Base-by-base conservation (phyloP, 2,888 invertebrate genomes). In the Tricholauxania praeusta region DNA sequence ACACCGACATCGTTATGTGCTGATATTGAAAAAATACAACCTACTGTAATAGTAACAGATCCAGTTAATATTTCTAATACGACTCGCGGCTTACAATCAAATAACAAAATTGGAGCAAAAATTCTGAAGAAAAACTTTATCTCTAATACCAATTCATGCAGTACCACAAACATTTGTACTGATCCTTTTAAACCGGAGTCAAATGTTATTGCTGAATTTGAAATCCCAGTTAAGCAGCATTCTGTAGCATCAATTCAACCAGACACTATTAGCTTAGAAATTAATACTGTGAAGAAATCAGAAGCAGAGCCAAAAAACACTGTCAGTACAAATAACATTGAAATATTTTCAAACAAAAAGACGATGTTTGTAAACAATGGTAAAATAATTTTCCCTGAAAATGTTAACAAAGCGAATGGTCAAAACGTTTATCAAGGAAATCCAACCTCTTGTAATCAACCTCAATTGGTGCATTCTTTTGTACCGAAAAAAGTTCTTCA, bases 21-120 rank as follows among this genome's bases (percentile, higher is more conserved):
- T 4, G 86, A 87, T 66, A 83, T 83, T 59, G 85, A 85, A 55
- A 83, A 83, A 67, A 84, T 87, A 91, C 86, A 78, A 83, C 88
- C 83, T 15, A 85, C 84, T 2, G 81, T 87, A 4, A 72, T 83
- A 32, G 83, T 85, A 6, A 79, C 80, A 0, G 83, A 84, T 65
- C 74, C 79, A 6, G 12, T 79, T 3, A 12, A 74, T 63, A 74
- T 71, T 64, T 19, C 32, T 47, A n/a, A 57, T 48, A 8, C 19
- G n/a, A 19, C 28, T 32, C 15, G n/a, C 53, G 3, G 28, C 28
- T 28, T 28, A 39, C 7, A 39, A 39, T 39, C 10, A 39, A 10
- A 7, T 17, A 57, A 14, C 14, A 15, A 17, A 12, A 59, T 3
- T 59, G 57, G 8, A 49, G 60, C 15, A 28, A 28, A 47, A 59